Conservation (phyloP, 2,888 invertebrate genomes). For the Opisthograptis luteolata region DNA sequence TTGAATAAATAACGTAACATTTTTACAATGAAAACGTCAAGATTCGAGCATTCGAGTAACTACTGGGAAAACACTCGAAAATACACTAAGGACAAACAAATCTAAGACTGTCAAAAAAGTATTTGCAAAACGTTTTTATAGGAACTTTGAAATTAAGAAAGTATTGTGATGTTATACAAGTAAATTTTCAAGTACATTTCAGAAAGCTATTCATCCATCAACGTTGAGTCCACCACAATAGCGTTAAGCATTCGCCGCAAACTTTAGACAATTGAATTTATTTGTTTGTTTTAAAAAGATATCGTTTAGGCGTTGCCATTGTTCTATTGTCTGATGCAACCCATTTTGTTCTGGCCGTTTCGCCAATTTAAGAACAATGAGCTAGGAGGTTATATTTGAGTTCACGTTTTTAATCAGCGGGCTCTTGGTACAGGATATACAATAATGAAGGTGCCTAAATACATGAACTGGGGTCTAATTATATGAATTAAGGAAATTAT, state of each 20-base stretch:
- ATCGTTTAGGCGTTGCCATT: conserved; percentile 32
- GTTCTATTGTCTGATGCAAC: conserved; percentile 36
- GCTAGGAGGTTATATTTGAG: conserved; percentile 5
- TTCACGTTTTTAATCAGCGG: conserved; percentile 16
- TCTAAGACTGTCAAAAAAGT: background rate
- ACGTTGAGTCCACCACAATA: conserved; percentile 8
- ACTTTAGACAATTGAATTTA: conserved; percentile 31
- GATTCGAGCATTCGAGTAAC: no score
- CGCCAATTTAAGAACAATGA: conserved; percentile 38
- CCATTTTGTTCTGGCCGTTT: conserved; percentile 34
- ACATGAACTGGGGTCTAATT: no score
- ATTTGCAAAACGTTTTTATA: no score
- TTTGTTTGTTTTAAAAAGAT: conserved; percentile 34
- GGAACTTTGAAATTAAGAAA: no score
- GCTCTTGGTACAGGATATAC: background rate
- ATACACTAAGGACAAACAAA: background rate
- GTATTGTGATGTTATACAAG: conserved; percentile 10
- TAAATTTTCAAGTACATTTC: conserved; percentile 14
- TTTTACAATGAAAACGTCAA: conserved; percentile 7
- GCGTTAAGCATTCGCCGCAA: conserved; percentile 21
- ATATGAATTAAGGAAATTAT: no score
- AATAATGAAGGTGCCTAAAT: conserved; percentile 1
- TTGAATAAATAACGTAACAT: conserved; percentile 9
- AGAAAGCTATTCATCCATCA: conserved; percentile 23
- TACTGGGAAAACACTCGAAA: no score